phyloP scores from a whole-genome alignment of 2,113 vertebrate species.

The Colinus virginianus region DNA sequence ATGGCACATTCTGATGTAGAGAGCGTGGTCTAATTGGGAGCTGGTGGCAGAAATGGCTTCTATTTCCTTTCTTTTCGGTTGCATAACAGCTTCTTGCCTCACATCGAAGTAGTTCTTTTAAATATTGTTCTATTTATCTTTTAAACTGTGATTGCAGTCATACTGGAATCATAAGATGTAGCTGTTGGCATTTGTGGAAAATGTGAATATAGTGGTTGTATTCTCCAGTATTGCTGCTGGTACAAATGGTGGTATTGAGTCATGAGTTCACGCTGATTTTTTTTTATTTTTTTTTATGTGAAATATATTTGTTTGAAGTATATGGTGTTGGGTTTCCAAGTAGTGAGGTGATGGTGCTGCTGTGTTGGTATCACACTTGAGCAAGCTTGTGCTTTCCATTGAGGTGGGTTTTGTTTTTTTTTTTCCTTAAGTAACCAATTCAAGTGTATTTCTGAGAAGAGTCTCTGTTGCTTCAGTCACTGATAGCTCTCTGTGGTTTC shows the following conservation, averaged over 20 bases:
- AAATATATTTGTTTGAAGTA: neutral
- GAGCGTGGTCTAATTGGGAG: neutral
- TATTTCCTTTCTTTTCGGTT: neutral
- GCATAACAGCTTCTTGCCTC: constrained; percentile 18
- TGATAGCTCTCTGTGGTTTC: neutral
- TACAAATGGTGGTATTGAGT: neutral
- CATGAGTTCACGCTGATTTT: neutral
- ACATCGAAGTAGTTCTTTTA: neutral
- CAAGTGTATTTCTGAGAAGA: neutral
- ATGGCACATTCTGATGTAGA: constrained; percentile 56
- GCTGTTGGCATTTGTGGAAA: constrained; percentile 27
- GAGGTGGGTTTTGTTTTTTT: neutral
- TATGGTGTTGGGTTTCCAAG: neutral
- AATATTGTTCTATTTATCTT: constrained; percentile 42
- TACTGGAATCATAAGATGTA: constrained; percentile 65
- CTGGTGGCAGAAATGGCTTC: neutral
- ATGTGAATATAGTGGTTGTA: constrained; percentile 38
- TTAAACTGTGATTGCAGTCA: constrained; percentile 50
- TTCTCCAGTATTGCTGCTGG: neutral
- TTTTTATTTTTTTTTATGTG: constrained; percentile 39
- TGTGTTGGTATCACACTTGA: neutral
- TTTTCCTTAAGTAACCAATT: neutral
- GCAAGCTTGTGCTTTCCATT: neutral
- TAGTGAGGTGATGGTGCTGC: neutral
- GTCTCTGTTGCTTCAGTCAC: neutral